A percentile compares a stretch with the other conserved stretches of the same genome.
Evolutionary conservation across 2,888 invertebrate species (phyloP).

Genomic region (Cryptops parisi): DNA sequence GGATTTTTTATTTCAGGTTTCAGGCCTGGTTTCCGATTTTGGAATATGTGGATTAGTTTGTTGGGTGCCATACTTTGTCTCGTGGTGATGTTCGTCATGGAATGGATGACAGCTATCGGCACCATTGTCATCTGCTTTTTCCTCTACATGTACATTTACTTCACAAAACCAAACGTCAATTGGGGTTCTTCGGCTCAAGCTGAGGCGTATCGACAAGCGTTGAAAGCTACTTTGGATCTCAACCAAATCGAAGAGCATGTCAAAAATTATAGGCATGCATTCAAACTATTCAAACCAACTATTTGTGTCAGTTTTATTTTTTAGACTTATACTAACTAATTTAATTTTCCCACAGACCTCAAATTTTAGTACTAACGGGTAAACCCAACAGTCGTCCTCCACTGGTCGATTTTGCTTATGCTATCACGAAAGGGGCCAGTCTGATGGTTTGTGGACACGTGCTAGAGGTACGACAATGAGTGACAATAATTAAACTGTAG

Average conservation of each 20-base stretch:
- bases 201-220: conserved; percentile 32
- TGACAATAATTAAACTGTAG: neutral
- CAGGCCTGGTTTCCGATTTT: conserved; percentile 44
- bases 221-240: conserved; percentile 30
- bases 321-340: no score
- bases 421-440: conserved; percentile 36
- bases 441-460: conserved; percentile 40
- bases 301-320: neutral
- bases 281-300: no score
- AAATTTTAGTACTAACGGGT: conserved; percentile 37
- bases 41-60: conserved; percentile 80
- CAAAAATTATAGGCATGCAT: conserved; percentile 35
- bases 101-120: conserved; percentile 38
- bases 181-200: conserved; percentile 37
- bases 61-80: conserved; percentile 45
- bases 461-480: conserved; percentile 23
- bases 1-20: conserved; percentile 25
- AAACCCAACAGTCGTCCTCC: conserved; percentile 37
- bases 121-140: conserved; percentile 33
- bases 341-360: conserved; percentile 32
- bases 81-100: conserved; percentile 40
- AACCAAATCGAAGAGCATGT: conserved; percentile 33
- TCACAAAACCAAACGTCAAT: conserved; percentile 35
- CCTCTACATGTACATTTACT: conserved; percentile 33
- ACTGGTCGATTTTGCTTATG: conserved; percentile 37